phyloP scores from a whole-genome alignment of 2,888 invertebrate genomes.

The Ochlodes sylvanus region DNA sequence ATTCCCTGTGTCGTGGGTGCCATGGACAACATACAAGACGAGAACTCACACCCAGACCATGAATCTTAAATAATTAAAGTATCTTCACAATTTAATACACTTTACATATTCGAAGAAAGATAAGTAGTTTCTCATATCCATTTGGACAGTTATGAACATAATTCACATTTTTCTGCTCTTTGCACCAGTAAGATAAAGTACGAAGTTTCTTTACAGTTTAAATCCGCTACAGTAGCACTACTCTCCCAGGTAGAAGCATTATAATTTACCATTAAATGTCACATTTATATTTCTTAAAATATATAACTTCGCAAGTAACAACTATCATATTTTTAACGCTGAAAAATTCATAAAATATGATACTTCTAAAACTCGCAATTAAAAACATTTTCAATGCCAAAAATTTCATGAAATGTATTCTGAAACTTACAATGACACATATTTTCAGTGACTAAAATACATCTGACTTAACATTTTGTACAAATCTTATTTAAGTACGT shows the following conservation, averaged over 20 bases:
- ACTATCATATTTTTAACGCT: neutral
- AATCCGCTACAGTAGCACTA: conserved; percentile 14
- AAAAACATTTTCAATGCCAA: too few relatives aligned
- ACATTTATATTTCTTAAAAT: conserved; percentile 3
- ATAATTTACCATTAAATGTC: conserved; percentile 28
- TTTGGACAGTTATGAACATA: conserved; percentile 28
- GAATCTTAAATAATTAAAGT: too few relatives aligned
- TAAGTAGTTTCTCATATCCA: conserved; percentile 19
- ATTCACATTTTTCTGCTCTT: conserved; percentile 29
- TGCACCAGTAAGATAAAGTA: conserved; percentile 21
- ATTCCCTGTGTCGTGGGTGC: too few relatives aligned
- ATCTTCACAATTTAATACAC: conserved; percentile 9
- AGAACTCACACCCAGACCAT: too few relatives aligned
- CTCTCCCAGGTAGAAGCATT: conserved; percentile 24
- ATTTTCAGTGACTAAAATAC: too few relatives aligned
- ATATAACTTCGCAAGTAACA: neutral
- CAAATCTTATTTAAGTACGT: too few relatives aligned
- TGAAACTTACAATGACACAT: too few relatives aligned
- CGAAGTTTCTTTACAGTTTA: conserved; percentile 25
- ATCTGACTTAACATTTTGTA: too few relatives aligned
- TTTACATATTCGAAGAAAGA: conserved; percentile 24
- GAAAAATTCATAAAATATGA: too few relatives aligned
- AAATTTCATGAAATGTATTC: neutral
- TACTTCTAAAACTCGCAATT: too few relatives aligned
- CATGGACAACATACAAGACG: too few relatives aligned